These are phyloP conservation scores for Stegostoma tigrinum DNA, from an alignment of 2,113 vertebrate genomes.

Conservation along the genomic window DNA sequence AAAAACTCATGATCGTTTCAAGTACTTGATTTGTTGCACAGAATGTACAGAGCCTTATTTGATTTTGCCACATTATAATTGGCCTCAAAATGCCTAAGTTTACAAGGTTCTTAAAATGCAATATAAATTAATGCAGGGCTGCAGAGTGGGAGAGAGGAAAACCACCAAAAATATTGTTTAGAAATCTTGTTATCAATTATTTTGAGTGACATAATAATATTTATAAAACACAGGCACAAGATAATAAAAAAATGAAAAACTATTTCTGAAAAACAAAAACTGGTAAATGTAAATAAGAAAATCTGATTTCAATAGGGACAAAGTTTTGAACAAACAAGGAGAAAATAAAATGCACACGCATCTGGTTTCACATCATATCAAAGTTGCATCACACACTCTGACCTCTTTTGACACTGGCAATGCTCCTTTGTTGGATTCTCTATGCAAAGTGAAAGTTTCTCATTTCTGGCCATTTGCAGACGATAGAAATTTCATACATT, in stretches of 20 bases:
- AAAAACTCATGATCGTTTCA: background rate
- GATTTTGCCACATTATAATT: background rate
- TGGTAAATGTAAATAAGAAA: background rate
- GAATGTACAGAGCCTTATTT: background rate
- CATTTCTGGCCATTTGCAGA: constrained; percentile 19
- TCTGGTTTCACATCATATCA: constrained; percentile 2
- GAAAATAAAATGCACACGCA: background rate
- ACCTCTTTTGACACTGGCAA: background rate
- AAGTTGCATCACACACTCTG: background rate
- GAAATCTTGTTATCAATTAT: background rate
- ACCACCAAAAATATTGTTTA: background rate
- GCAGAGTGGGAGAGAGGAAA: background rate
- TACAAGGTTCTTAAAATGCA: background rate
- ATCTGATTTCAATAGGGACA: background rate
- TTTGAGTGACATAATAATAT: background rate
- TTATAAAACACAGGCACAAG: background rate
- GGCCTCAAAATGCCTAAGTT: background rate
- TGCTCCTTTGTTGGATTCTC: background rate
- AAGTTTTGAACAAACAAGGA: background rate
- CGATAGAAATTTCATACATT: background rate
- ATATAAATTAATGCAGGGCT: background rate
- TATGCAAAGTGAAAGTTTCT: background rate
- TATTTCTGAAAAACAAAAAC: background rate
- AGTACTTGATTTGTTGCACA: too few relatives aligned
- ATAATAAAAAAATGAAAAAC: background rate